Base-by-base conservation (phyloP, 2,797 vertebrate species). In the Megalops cyprinoides region DNA sequence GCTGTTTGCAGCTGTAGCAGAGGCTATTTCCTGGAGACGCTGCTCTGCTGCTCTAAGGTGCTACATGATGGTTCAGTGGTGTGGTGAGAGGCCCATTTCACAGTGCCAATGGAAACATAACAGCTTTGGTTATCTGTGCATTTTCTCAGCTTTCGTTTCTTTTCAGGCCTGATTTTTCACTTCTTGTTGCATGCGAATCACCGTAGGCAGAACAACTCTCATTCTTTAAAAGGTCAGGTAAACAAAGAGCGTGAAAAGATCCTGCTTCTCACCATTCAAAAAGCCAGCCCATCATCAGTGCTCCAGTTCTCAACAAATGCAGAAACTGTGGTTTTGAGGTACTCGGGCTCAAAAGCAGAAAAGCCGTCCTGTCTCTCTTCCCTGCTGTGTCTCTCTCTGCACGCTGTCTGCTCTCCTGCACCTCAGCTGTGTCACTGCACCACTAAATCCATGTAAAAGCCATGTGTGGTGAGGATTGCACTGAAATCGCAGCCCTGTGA, bases 11-110 rank as follows among this genome's bases (percentile, higher is more conserved):
- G 65, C 44, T 67, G 2, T 48, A 20, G 31, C 23, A 55, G 51
- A 20, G 81, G 82, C 90, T 86, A 89, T 86, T 86, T 69, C 51
- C n/a, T 78, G 90, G 84, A 86, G 92, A 91, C 91, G 90, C 88
- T 85, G 86, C 89, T 89, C 88, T 93, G 93, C 86, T 86, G 86
- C 89, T 92, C 89, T 90, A 93, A 91, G 90, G 86, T 90, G 91
- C 93, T 96, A 96, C 96, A 96, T 95, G 95, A 86, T 90, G 94
- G 94, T 95, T 95, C 89, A 95, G 95, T 97, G 97, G 96, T 97
- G 96, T 96, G 96, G 97, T 96, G 96, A 87, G 81, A 83, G 86
- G 89, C 90, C 89, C 85, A 89, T 92, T 94, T 93, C 94, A 92
- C 91, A 88, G 91, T 90, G 56, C 51, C 46, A 76, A 77, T n/a